phyloP scores from a whole-genome alignment of 1,140 invertebrate species.

The Drosophila tropicalis region DNA sequence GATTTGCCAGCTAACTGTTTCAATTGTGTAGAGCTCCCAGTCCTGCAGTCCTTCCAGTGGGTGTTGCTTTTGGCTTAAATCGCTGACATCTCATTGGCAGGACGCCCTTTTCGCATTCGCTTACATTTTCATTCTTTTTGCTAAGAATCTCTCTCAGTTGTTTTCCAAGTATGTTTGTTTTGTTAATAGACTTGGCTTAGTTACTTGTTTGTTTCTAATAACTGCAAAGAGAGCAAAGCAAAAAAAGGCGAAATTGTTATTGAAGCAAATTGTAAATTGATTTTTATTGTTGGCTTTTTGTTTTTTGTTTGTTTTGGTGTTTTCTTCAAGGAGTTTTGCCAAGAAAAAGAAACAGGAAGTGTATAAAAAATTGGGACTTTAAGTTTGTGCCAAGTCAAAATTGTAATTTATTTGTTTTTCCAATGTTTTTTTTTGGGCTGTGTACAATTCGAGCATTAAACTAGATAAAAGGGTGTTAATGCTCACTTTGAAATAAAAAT shows the following conservation, averaged over 20 bases:
- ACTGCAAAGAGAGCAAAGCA: constrained; percentile 62
- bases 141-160: constrained; percentile 12
- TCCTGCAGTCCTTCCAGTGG: constrained; percentile 2
- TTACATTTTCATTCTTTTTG: constrained; percentile 19
- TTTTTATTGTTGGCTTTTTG: constrained; percentile 33
- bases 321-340: constrained; percentile 1
- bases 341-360: background rate
- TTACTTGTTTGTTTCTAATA: constrained; percentile 61
- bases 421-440: background rate
- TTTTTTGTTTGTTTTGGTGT: background rate
- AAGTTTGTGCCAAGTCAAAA: background rate
- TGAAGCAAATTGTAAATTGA: constrained; percentile 65
- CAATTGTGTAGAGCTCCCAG: constrained; percentile 36
- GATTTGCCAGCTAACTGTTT: constrained; percentile 71
- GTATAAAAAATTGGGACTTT: background rate
- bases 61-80: constrained; percentile 34
- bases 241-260: constrained; percentile 47
- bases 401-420: background rate
- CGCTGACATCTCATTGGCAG: constrained; percentile 65
- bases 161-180: constrained; percentile 53
- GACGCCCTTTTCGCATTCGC: constrained; percentile 24
- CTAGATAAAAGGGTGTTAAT: no score
- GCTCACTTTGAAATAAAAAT: no score
- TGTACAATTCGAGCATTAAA: background rate
- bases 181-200: constrained; percentile 71